Conservation (phyloP, 1,140 invertebrate species). For the Cotesia glomerata region DNA sequence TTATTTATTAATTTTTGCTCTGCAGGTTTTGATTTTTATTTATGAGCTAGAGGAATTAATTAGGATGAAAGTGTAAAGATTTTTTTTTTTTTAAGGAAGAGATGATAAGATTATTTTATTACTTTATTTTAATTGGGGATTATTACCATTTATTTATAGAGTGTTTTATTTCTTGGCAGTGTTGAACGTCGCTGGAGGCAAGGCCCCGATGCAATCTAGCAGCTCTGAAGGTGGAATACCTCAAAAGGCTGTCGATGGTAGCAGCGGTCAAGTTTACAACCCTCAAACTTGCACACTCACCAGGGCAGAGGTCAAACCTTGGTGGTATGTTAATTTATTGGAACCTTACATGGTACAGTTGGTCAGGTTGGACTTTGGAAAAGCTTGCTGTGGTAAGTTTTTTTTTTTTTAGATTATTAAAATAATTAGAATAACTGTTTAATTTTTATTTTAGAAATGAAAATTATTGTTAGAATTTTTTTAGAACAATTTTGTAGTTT, state of each 20-base stretch:
- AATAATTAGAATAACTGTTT: too few relatives aligned
- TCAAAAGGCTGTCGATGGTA: conserved; percentile 90
- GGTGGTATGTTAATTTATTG: conserved; percentile 95
- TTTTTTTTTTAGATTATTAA: background rate
- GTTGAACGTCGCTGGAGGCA: conserved; percentile 92
- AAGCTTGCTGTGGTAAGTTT: conserved; percentile 86
- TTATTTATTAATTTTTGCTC: background rate
- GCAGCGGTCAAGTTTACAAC: conserved; percentile 82
- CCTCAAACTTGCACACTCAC: conserved; percentile 87
- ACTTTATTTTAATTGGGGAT: background rate
- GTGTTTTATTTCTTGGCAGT: conserved; percentile 68
- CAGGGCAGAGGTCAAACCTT: conserved; percentile 80
- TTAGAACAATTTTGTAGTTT: too few relatives aligned
- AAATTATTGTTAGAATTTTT: too few relatives aligned
- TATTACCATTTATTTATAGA: background rate
- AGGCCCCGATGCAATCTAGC: conserved; percentile 93
- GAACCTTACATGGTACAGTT: conserved; percentile 96
- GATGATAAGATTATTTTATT: background rate
- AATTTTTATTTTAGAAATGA: too few relatives aligned
- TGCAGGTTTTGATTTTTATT: background rate
- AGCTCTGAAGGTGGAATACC: conserved; percentile 84
- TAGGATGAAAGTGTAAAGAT: conserved; percentile 6
- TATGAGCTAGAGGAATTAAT: background rate
- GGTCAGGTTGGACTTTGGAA: conserved; percentile 90
- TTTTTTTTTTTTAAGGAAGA: conserved; percentile 13